Base-by-base conservation (phyloP, 2,113 vertebrate genomes). In the Coptodon bakossiorum region DNA sequence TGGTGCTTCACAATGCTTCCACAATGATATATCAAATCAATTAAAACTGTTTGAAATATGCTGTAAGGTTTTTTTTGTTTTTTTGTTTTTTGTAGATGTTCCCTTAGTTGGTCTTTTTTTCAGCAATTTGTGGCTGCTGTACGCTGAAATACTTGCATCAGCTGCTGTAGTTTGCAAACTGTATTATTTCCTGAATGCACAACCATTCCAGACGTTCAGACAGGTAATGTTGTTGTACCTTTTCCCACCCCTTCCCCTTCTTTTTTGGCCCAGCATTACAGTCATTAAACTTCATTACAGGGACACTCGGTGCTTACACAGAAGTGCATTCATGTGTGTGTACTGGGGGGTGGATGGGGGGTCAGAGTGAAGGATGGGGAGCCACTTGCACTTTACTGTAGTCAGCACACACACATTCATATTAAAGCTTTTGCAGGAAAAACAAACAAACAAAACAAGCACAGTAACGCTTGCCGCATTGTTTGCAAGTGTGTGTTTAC, bases 271-370 rank as follows among this genome's bases (percentile, higher is more conserved):
- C 59, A 63, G 83, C 88, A 84, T 93, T 87, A 89, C 84, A 80
- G 83, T 94, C 94, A 95, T 96, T 96, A 96, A 96, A 96, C 94
- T 95, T 96, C 95, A 95, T 95, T 96, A 96, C 13, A 86, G 90
- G 87, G 89, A 94, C 94, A 93, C 92, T 94, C 79, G 63, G 89
- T 92, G 94, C 92, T 91, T 94, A 90, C 90, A 85, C 89, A 92
- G 91, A 88, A 80, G 36, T 88, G 86, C 82, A 86, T 78, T 85
- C 34, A 43, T 84, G 82, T 86, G 85, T 80, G 83, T 87, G 88
- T 82, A 82, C 27, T 27, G 82, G 50, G 61, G 63, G 34, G 22
- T 11, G 86, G 82, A 50, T 68, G 59, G 79, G 87, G 87, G 93
- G 80, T 91, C 93, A 87, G 73, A 71, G 91, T 95, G 92, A 96